Base-by-base conservation (phyloP, 1,140 invertebrate genomes). In the Callitettix versicolor region DNA sequence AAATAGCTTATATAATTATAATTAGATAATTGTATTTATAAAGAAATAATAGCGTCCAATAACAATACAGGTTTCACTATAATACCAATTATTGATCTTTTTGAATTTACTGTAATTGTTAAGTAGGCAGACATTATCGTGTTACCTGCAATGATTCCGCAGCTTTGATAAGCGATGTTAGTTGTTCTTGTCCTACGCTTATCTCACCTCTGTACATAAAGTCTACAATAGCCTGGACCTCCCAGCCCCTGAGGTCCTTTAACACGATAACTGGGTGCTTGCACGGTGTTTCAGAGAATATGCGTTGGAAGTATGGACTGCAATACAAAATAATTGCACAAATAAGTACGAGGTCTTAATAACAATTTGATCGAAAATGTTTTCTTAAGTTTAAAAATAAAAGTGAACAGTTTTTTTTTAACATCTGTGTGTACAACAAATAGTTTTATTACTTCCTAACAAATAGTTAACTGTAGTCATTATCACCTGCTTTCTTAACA, bases 191-290 rank as follows among this genome's bases (percentile, higher is more conserved):
- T 0, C 81, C 81, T 1, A 93, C 86, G 50, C 84, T 86, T 49
- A 93, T 88, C 71, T 92, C 88, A 24, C 91, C 91, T 50, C 85
- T 81, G 72, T 93, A 93, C 88, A 93, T 94, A 61, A 94, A 94
- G 69, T 91, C 87, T 42, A 93, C 82, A 22, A 93, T 82, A 5
- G 88, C 86, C 64, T 89, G 84, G 36, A 93, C 80, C 61, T 92
- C 88, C 78, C 86, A 85, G 53, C 83, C 85, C 62, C 80, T 78
- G 63, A 91, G 87, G 70, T 92, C 90, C 69, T 92, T 92, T 17
- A 93, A 69, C 44, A 93, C 87, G 65, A 94, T 90, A 46, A 93
- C 87, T 9, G 91, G 90, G 68, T 93, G 90, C 66, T 93, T 91
- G 75, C 88, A 93, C n/a, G 89, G 88, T 62, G 88, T 91, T 62